Conservation (phyloP, 2,113 vertebrate species). For the Formicarius rufipectus region DNA sequence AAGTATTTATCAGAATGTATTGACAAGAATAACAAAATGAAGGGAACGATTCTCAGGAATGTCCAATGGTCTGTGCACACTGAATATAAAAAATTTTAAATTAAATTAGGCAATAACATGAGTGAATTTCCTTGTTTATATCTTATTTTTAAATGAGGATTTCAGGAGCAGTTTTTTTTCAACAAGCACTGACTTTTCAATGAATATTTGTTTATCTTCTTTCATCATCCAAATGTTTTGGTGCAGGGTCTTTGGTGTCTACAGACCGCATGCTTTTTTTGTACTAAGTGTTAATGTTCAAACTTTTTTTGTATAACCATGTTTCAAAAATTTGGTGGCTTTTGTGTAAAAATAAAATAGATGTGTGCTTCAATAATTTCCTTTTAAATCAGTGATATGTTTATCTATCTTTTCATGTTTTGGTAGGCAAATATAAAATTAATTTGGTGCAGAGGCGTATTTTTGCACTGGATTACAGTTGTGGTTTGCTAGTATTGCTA, state of each 20-base stretch:
- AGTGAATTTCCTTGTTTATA: neutral
- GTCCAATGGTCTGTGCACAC: neutral
- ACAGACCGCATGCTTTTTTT: neutral
- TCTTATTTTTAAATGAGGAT: neutral
- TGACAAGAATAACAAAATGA: neutral
- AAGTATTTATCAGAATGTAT: neutral
- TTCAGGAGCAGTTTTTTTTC: neutral
- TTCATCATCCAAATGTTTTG: neutral
- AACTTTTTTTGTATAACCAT: neutral
- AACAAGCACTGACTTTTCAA: neutral
- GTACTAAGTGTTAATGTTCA: neutral
- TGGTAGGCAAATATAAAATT: neutral
- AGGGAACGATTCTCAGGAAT: neutral
- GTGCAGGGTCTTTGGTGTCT: neutral
- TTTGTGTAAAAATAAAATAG: neutral
- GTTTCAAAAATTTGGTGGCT: neutral
- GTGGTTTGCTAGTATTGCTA: neutral
- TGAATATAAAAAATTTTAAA: neutral
- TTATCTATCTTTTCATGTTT: neutral
- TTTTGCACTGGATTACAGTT: neutral
- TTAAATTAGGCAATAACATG: neutral
- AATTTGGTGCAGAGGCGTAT: neutral
- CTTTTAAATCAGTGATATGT: neutral
- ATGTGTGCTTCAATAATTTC: neutral
- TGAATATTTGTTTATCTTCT: neutral